Evolutionary conservation across 2,113 vertebrate genomes (phyloP), one percentile per base, ranked within the genome.

Genomic region (Psephotus haematonotus): DNA sequence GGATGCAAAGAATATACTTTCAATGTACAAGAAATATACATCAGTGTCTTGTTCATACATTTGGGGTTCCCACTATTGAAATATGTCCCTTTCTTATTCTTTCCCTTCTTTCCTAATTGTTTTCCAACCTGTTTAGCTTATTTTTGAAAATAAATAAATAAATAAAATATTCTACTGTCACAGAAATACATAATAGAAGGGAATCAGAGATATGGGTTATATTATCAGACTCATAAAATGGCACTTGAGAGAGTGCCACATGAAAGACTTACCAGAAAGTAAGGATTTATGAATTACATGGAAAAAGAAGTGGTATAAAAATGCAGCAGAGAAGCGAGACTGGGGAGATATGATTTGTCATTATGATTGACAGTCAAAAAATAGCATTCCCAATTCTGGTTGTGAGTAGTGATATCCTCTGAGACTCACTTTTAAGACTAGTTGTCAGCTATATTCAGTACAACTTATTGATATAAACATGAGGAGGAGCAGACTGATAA

Each of bases 331-430:
- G 86, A 87, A 67, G 68, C 82, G 71, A 94, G 79, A 85, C 70
- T 53, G 69, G 64, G 68, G 72, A 95, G 84, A 94, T 75, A 78
- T 17, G 70, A 96, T 97, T 96, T 97, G 76, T 96, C 96, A 93
- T 74, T 75, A 59, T 96, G 95, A 97, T 84, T 96, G 97, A 92
- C 95, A 97, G 85, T 63, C 55, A 71, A 88, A 83, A 94, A 96
- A 77, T 75, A 88, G 55, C 71, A 43, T 43, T 94, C 62, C 78
- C 85, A 83, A 85, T 93, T 91, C 50, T 90, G 27, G 37, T 71
- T 75, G 74, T 65, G 57, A 93, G 82, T 29, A 90, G 55, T 67
- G 69, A 91, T 84, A 90, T 91, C 88, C 88, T 93, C 57, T 49
- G 79, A 77, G 81, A 72, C 72, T 93, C n/a, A 41, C 75, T 91